A percentile compares a stretch with the other conserved stretches of the same genome.
These are phyloP conservation scores for Ptychodera flava DNA, from an alignment of 35 echinoderm and acorn worm species.

Conservation along the genomic window DNA sequence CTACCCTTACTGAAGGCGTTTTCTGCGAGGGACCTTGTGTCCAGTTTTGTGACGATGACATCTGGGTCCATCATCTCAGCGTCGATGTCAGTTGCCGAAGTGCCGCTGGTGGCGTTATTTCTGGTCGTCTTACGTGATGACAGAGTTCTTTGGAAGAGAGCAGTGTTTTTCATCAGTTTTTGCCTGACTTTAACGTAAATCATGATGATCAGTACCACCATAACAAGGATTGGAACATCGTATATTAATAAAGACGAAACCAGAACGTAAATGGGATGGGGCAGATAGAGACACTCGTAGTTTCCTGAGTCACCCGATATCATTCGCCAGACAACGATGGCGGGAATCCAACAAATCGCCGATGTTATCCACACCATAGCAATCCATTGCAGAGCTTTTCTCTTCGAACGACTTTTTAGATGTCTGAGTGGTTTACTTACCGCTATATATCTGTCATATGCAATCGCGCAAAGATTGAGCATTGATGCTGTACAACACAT, in stretches of 20 bases:
- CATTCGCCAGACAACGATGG: conserved; percentile 1
- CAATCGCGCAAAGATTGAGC: conserved; percentile 72
- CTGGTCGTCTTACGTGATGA: neutral
- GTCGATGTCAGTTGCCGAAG: neutral
- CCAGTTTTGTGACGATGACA: neutral
- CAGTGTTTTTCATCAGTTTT: neutral
- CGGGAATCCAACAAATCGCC: conserved; percentile 31
- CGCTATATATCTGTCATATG: conserved; percentile 64
- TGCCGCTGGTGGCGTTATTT: neutral
- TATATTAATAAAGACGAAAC: conserved; percentile 30
- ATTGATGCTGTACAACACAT: conserved; percentile 84
- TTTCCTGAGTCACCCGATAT: conserved; percentile 3
- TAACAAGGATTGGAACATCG: conserved; percentile 21
- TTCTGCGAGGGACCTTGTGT: neutral
- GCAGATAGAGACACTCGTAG: conserved; percentile 25
- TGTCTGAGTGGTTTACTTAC: conserved; percentile 49
- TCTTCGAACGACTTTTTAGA: neutral
- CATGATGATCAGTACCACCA: conserved; percentile 29
- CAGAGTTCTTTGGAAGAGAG: too few species aligned
- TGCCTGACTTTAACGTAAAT: conserved; percentile 8
- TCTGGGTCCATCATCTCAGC: neutral
- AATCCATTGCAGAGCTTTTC: neutral
- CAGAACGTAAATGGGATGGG: conserved; percentile 26
- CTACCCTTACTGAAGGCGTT: neutral
- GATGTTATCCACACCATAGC: neutral